phyloP scores from a whole-genome alignment of 1,140 invertebrate species.

The Eumeta japonica region DNA sequence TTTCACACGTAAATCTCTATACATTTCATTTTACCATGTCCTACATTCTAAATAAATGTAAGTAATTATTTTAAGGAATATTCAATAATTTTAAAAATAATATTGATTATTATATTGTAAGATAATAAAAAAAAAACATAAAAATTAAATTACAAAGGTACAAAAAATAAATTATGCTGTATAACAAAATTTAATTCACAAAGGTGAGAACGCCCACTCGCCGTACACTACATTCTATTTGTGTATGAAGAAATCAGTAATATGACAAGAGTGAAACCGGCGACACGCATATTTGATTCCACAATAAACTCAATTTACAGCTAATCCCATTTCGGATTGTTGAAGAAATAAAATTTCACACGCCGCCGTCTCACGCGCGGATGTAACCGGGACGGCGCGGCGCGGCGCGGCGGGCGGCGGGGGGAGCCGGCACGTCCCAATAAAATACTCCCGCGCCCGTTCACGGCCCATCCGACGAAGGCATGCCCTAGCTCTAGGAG shows the following conservation, averaged over 20 bases:
- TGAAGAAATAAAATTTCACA: constrained; percentile 55
- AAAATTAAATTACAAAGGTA: no score
- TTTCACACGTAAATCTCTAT: no score
- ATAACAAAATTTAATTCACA: constrained; percentile 2
- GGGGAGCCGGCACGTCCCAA: constrained; percentile 18
- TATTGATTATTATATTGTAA: no score
- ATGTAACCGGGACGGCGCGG: constrained; percentile 31
- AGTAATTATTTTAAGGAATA: no score
- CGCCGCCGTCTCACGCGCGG: constrained; percentile 35
- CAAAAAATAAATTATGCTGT: no score
- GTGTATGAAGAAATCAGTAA: constrained; percentile 28
- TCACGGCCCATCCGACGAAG: constrained; percentile 35
- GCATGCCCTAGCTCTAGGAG: constrained; percentile 16
- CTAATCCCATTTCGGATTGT: constrained; percentile 54
- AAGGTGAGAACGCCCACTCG: constrained; percentile 26
- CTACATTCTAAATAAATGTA: no score
- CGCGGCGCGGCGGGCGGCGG: constrained; percentile 9
- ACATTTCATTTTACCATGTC: no score
- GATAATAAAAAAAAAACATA: no score
- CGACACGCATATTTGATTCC: constrained; percentile 49
- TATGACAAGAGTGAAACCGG: no score
- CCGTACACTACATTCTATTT: constrained; percentile 22
- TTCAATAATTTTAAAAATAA: no score
- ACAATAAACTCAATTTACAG: constrained; percentile 54
- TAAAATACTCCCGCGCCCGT: constrained; percentile 32